Evolutionary conservation across 2,113 vertebrate genomes (phyloP).

Genomic region (Chelonoidis abingdonii): DNA sequence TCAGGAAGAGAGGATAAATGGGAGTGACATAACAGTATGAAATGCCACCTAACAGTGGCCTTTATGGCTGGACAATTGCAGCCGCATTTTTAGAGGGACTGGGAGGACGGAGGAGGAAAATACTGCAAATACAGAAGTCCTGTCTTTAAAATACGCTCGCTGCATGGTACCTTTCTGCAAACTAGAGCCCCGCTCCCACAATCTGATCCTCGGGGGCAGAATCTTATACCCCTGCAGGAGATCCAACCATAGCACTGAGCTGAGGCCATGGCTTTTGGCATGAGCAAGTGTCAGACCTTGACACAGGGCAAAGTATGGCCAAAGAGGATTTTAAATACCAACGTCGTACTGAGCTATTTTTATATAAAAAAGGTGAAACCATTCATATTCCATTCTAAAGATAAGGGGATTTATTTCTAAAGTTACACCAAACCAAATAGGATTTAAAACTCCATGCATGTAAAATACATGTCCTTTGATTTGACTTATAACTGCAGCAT

Average conservation of each 20-base stretch:
- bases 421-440: neutral
- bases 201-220: fast-evolving
- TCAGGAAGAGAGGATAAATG: conserved; percentile 4
- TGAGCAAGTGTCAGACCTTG: neutral
- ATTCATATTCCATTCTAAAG: neutral
- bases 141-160: conserved; percentile 9
- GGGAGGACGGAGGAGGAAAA: conserved; percentile 24
- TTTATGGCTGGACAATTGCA: conserved; percentile 64
- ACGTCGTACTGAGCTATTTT: neutral
- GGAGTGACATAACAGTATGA: conserved; percentile 58
- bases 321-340: neutral
- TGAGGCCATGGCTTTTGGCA: neutral
- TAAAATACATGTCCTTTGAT: neutral
- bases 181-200: neutral
- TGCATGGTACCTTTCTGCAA: conserved; percentile 31
- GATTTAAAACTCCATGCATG: neutral
- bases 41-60: conserved; percentile 57
- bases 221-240: fast-evolving
- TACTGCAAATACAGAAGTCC: conserved; percentile 15
- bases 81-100: conserved; percentile 55
- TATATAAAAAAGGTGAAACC: neutral
- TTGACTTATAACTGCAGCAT: neutral
- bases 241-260: neutral
- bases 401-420: neutral
- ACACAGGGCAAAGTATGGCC: neutral